These are phyloP conservation scores for Apocrypta bakeri DNA, from an alignment of 1,140 invertebrate species.

Conservation along the genomic window DNA sequence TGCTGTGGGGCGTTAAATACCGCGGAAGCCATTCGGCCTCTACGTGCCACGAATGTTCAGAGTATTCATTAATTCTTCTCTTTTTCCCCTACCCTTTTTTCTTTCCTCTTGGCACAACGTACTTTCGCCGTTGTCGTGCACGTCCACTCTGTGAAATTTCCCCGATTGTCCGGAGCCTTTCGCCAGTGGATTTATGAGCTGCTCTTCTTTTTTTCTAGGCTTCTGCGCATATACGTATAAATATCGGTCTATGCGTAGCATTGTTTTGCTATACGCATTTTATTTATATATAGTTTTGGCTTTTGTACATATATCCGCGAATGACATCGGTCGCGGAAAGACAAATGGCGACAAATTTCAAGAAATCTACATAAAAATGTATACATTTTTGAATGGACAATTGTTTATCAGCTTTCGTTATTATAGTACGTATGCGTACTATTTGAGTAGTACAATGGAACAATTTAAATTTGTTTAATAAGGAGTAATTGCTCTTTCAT, in stretches of 20 bases:
- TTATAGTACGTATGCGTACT: too few relatives aligned
- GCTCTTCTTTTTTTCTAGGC: neutral
- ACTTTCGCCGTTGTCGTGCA: slow-evolving; percentile 23
- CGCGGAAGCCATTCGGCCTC: slow-evolving; percentile 20
- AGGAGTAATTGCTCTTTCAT: too few relatives aligned
- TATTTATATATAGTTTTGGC: neutral
- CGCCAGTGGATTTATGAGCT: neutral
- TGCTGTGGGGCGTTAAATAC: slow-evolving; percentile 42
- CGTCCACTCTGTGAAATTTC: slow-evolving; percentile 13
- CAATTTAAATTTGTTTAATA: too few relatives aligned
- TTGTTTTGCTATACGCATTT: neutral
- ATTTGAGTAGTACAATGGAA: too few relatives aligned
- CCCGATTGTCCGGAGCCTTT: neutral
- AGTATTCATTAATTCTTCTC: slow-evolving; percentile 21
- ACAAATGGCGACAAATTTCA: neutral
- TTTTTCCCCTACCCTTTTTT: slow-evolving; percentile 4
- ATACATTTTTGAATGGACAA: too few relatives aligned
- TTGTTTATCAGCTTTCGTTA: too few relatives aligned
- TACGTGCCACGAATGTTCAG: slow-evolving; percentile 39
- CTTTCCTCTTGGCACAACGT: neutral
- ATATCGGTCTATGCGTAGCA: too few relatives aligned
- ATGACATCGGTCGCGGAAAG: too few relatives aligned
- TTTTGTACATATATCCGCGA: neutral
- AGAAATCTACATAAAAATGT: too few relatives aligned
- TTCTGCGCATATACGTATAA: too few relatives aligned